Base-by-base conservation (phyloP, 2,888 invertebrate species). In the Phengaris arion region DNA sequence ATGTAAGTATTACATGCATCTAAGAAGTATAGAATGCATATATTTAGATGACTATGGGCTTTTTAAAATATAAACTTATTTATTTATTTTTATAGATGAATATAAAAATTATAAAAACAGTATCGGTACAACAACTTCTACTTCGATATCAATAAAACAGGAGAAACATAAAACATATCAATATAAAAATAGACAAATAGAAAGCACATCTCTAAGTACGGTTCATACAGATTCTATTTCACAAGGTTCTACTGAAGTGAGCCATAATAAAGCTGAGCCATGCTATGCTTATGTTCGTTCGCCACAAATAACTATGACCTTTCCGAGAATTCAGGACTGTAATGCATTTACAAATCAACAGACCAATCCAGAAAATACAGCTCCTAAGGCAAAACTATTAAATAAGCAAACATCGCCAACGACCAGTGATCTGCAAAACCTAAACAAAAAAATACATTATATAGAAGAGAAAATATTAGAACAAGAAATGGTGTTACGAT, bases 401-500 rank as follows among this genome's bases (percentile, higher is more conserved):
- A 86, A 86, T n/a, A 85, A 87, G 77, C 81, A 84, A 77, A 83
- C 81, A 22, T 79, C 80, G 52, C 79, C 82, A 74, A 82, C 84
- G 64, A 76, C 78, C 78, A 81, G 79, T 75, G 83, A 83, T 69
- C 82, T 91, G 75, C 79, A 82, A 57, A 85, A 84, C 77, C 83
- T 91, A 77, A 82, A 85, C 77, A 87, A 86, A 81, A 86, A 88
- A 84, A 85, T 92, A 78, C 85, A 90, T 79, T 79, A 86, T 68
- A 83, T 93, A 80, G 90, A 92, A 81, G 86, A 84, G 79, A 91
- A 89, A 85, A 81, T 91, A 81, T 81, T 88, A 74, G 84, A 81
- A 80, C 92, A 91, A 85, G 91, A 91, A 84, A 90, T 88, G 89
- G 87, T 90, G 76, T 87, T 90, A 82, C 88, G 87, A 80, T 85